Evolutionary conservation across 1,140 invertebrate genomes (phyloP), one percentile per base, ranked within the genome.

Genomic region (Apis dorsata): DNA sequence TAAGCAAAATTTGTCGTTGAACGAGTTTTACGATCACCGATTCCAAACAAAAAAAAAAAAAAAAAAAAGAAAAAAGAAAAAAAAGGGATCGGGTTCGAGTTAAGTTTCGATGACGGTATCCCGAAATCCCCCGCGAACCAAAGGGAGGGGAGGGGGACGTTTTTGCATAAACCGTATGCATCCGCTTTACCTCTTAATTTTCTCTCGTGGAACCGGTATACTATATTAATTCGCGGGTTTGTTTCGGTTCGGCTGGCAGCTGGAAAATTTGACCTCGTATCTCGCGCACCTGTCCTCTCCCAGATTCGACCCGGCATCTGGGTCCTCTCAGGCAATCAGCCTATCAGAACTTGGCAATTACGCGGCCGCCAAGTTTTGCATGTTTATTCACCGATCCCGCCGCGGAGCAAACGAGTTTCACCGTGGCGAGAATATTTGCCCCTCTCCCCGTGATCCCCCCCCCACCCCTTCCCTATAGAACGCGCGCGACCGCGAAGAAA

Each of bases 341-440:
- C 66, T 81, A 84, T 84, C 78, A 69, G 71, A 79, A 84, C 85
- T 81, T 69, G 63, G 78, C 77, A 85, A 87, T 88, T 88, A 88
- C 79, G 85, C 82, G 81, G 74, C 81, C 73, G 65, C 65, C 28
- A 87, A 85, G 86, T 88, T 87, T 62, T 44, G 62, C 76, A 74
- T 68, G 65, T 68, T 69, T 72, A 71, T 83, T 72, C 55, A 72
- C 57, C 24, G n/a, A 82, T 15, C 19, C 24, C 51, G 57, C 34
- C 51, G 21, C 69, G 12, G 49, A 68, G 72, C 65, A 55, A 82
- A 59, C 63, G 34, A 69, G 80, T 44, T 70, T 82, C 24, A 17
- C 17, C 66, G 53, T n/a, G 62, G 24, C 34, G 63, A 21, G 62
- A 68, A 76, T 76, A 44, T 76, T 81, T 76, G 55, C 34, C 53